phyloP scores from a whole-genome alignment of 1,140 invertebrate species.

The Bombus terrestris region DNA sequence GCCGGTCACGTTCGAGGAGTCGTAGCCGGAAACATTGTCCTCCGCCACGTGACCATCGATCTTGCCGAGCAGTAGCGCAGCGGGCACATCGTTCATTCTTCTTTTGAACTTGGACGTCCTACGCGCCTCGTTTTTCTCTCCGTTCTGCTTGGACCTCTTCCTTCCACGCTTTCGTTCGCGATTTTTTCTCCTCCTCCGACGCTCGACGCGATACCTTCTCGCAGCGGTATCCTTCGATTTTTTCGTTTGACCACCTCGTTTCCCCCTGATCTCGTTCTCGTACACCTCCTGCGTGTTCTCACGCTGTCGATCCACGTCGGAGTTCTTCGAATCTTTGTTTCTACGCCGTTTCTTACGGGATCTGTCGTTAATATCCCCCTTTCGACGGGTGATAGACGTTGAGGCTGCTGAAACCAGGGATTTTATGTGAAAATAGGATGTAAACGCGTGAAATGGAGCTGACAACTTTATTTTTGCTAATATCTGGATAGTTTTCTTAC shows the following conservation, averaged over 20 bases:
- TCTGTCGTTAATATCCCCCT: conserved; percentile 18
- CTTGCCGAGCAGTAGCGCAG: background rate
- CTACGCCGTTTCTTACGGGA: conserved; percentile 66
- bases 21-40: conserved; percentile 7
- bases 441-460: no score
- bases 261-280: conserved; percentile 56
- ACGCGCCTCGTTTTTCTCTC: conserved; percentile 10
- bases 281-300: conserved; percentile 28
- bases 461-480: background rate
- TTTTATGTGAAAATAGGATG: background rate
- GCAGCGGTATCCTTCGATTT: conserved; percentile 55
- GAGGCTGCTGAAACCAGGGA: conserved; percentile 5
- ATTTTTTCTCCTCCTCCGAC: conserved; percentile 68
- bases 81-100: conserved; percentile 44
- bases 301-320: background rate
- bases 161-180: conserved; percentile 53
- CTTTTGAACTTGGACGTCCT: conserved; percentile 54
- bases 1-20: conserved; percentile 4
- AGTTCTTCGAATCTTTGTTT: conserved; percentile 47
- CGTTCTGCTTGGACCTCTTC: conserved; percentile 43
- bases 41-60: background rate
- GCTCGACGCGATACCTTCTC: conserved; percentile 67
- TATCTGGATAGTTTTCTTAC: no score
- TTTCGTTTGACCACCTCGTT: conserved; percentile 44
- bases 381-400: conserved; percentile 17